These are phyloP conservation scores for Litoditis marina DNA, from an alignment of 2,888 invertebrate species.

Conservation along the genomic window DNA sequence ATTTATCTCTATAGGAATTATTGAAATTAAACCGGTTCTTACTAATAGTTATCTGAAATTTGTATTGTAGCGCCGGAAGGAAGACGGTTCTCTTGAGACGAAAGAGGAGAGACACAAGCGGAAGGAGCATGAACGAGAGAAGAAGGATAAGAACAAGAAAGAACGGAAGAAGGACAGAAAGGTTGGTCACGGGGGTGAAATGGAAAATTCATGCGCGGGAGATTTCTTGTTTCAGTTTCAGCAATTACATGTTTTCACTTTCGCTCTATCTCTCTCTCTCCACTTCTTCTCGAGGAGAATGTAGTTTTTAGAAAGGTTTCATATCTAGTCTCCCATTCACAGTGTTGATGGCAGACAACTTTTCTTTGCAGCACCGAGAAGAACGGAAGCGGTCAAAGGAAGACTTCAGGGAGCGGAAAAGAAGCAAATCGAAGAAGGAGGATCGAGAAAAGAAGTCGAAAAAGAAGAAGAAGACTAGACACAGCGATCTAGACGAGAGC, in stretches of 20 bases:
- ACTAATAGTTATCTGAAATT: not conserved
- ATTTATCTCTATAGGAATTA: too few species aligned
- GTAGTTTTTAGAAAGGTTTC: too few species aligned
- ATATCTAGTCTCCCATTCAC: too few species aligned
- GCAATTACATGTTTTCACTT: too few species aligned
- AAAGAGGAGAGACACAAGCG: constrained; percentile 15
- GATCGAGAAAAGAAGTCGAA: constrained; percentile 1
- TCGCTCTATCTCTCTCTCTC: too few species aligned
- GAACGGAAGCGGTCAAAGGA: not conserved
- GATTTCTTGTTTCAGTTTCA: too few species aligned
- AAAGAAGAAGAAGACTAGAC: constrained; percentile 18
- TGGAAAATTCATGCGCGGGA: too few species aligned
- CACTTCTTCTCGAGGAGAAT: too few species aligned
- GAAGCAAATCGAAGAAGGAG: not conserved
- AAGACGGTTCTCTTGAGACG: constrained; percentile 20
- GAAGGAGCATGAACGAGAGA: constrained; percentile 6
- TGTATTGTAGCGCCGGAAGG: constrained; percentile 3
- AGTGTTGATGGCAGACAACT: too few species aligned
- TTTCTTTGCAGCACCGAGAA: constrained; percentile 3
- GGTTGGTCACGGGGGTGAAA: too few species aligned
- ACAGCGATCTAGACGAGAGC: constrained; percentile 4
- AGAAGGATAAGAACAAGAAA: constrained; percentile 7
- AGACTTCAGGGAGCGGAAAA: constrained; percentile 2
- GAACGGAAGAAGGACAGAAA: constrained; percentile 3
- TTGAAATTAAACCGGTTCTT: not conserved